Evolutionary conservation across 2,797 vertebrate genomes (phyloP).

Genomic region (Eulemur coronatus): DNA sequence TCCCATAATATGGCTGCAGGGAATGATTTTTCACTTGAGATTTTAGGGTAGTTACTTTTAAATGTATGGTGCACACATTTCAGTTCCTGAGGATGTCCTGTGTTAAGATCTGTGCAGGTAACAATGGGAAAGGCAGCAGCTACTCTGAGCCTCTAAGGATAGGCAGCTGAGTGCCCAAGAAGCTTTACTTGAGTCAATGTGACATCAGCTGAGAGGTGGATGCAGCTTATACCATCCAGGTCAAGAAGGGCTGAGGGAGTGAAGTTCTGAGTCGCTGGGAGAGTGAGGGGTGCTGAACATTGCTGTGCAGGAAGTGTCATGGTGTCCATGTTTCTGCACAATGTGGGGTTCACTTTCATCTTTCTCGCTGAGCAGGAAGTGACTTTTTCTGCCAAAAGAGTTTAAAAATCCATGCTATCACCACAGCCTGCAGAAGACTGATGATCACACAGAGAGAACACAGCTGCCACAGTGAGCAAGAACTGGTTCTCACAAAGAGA

Average conservation of each 20-base stretch:
- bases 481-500: conserved; percentile 40
- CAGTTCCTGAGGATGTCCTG: not conserved
- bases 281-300: not conserved
- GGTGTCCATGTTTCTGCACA: not conserved
- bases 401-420: conserved; percentile 63
- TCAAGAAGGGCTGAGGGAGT: not conserved
- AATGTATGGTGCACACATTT: not conserved
- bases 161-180: not conserved
- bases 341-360: conserved; percentile 63
- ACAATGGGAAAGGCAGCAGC: not conserved
- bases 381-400: conserved; percentile 64
- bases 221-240: not conserved
- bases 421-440: conserved; percentile 54
- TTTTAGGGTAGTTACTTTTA: not conserved
- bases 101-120: not conserved
- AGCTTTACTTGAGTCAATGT: not conserved
- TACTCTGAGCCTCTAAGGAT: not conserved
- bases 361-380: conserved; percentile 62
- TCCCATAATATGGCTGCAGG: not conserved
- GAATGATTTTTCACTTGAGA: not conserved
- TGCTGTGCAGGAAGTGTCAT: not conserved
- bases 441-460: conserved; percentile 45
- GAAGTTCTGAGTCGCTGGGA: not conserved
- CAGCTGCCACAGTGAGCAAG: conserved; percentile 34
- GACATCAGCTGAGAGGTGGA: not conserved